Conservation (phyloP, 2,113 vertebrate genomes). For the Scalopus aquaticus region DNA sequence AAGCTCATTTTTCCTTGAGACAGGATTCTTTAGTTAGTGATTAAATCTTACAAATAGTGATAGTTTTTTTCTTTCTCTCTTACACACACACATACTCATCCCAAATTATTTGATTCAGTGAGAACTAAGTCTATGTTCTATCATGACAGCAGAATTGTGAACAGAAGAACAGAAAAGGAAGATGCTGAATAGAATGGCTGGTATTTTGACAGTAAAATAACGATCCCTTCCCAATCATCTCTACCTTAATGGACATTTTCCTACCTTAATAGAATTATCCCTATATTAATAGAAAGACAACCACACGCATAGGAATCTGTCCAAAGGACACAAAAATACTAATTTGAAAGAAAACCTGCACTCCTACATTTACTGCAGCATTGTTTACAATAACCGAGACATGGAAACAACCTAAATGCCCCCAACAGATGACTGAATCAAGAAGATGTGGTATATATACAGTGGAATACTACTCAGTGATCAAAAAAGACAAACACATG, state of each 20-base stretch:
- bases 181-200: accelerated
- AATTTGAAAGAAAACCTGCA: too few relatives aligned
- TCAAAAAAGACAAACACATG: too few relatives aligned
- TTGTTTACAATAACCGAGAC: too few relatives aligned
- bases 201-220: background rate
- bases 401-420: too few relatives aligned
- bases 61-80: background rate
- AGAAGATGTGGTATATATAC: too few relatives aligned
- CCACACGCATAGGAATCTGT: background rate
- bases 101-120: background rate
- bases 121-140: background rate
- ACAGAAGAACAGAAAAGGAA: background rate
- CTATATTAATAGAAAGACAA: background rate
- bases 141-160: background rate
- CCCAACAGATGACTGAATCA: too few relatives aligned
- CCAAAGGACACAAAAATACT: too few relatives aligned
- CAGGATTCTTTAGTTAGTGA: background rate
- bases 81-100: background rate
- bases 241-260: too few relatives aligned
- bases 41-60: background rate
- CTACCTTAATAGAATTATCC: too few relatives aligned
- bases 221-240: too few relatives aligned
- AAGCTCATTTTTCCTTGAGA: background rate
- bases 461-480: too few relatives aligned
- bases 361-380: too few relatives aligned